phyloP scores from a whole-genome alignment of 2,888 invertebrate genomes.

The Ennomos erosarius region DNA sequence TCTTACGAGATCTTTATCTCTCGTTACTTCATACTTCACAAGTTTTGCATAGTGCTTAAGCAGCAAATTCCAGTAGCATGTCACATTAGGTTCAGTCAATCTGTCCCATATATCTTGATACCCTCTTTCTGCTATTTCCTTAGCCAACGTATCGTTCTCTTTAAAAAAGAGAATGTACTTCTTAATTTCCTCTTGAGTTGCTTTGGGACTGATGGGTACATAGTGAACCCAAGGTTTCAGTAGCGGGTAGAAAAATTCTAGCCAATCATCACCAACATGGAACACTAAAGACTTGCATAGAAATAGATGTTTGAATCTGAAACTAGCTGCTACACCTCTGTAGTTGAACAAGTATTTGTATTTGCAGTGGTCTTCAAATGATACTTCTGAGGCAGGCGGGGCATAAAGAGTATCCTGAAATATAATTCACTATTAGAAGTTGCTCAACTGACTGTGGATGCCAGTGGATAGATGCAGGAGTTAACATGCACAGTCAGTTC shows the following conservation, averaged over 20 bases:
- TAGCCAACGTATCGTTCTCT: constrained; percentile 89
- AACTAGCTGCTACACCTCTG: constrained; percentile 98
- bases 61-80: constrained; percentile 94
- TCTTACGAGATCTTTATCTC: constrained; percentile 85
- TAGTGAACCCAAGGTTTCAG: constrained; percentile 98
- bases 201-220: constrained; percentile 90
- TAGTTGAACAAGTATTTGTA: constrained; percentile 98
- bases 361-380: constrained; percentile 96
- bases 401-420: constrained; percentile 93
- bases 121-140: constrained; percentile 93
- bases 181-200: constrained; percentile 88
- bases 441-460: background rate
- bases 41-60: constrained; percentile 90
- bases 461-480: too few relatives aligned
- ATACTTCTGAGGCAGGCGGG: constrained; percentile 93
- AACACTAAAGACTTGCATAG: constrained; percentile 96
- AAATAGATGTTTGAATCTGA: constrained; percentile 97
- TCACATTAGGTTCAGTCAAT: constrained; percentile 92
- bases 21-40: constrained; percentile 87
- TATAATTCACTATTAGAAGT: constrained; percentile 12
- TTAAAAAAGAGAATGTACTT: constrained; percentile 90
- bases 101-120: constrained; percentile 93
- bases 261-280: constrained; percentile 97
- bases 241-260: constrained; percentile 96
- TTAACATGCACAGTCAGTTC: too few relatives aligned